phyloP scores from a whole-genome alignment of 2,888 invertebrate genomes.

The Phragmatobia fuliginosa region DNA sequence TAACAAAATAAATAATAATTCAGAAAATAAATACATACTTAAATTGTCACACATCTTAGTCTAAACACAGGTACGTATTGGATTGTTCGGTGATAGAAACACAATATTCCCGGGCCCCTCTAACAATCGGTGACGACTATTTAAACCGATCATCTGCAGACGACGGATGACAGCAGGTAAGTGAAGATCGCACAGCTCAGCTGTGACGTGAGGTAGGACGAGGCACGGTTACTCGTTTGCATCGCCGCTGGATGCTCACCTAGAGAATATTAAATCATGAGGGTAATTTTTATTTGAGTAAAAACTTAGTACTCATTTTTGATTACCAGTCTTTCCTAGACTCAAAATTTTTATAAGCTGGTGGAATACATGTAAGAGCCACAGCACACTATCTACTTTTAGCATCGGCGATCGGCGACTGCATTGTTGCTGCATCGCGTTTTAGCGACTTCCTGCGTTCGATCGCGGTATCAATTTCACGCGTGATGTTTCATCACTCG shows the following conservation, averaged over 20 bases:
- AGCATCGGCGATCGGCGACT: no score
- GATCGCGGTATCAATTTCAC: no score
- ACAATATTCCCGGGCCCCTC: slow-evolving; percentile 15
- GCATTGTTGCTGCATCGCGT: no score
- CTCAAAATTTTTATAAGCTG: no score
- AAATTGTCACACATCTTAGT: background rate
- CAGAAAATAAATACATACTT: background rate
- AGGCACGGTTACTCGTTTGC: slow-evolving; percentile 90
- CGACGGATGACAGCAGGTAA: slow-evolving; percentile 77
- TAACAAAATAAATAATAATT: background rate
- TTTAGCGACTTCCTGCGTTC: no score
- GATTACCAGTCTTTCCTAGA: no score
- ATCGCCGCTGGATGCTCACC: slow-evolving; percentile 95
- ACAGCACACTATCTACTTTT: no score
- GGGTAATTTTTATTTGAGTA: background rate
- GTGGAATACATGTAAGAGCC: no score
- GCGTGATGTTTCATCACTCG: no score
- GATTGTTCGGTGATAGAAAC: slow-evolving; percentile 20
- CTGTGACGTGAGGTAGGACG: slow-evolving; percentile 82
- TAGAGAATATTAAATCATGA: slow-evolving; percentile 54
- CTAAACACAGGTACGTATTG: slow-evolving; percentile 19
- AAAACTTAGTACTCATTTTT: background rate
- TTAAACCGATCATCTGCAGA: slow-evolving; percentile 81
- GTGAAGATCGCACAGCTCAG: slow-evolving; percentile 79
- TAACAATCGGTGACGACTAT: slow-evolving; percentile 23